Base-by-base conservation (phyloP, 1,140 invertebrate genomes). In the Rhopalosiphum maidis region DNA sequence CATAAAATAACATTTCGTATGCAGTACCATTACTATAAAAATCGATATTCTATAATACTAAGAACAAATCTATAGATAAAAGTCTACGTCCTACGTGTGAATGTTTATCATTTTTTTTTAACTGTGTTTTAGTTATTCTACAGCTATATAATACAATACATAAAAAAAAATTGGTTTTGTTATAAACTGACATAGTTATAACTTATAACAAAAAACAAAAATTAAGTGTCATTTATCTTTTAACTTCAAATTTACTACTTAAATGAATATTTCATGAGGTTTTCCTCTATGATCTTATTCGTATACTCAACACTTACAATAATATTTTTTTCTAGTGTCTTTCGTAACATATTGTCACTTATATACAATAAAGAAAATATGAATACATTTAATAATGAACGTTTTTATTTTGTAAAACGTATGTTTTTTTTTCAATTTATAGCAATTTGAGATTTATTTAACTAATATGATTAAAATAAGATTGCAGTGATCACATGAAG, bases 251-350 rank as follows among this genome's bases (percentile, higher is more conserved):
- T 68, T 41, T 43, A 48, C 23, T 68, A 22, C 37, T 41, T 8
- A 90, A 60, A 90, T 90, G 37, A 60, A 90, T 90, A 90, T 90
- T 90, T 90, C 88, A 90, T 90, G 43, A 41, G 48, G 54, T 90
- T 90, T 43, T 68, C 18, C 60, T 90, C 23, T 3, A 25, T 43
- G 18, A 60, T n/a, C 18, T 22, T 23, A 54, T 88, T 51, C n/a
- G 30, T 60, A 90, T 37, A 41, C 37, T 89, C 54, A 18, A 90
- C 51, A 30, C 18, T n/a, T 51, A 89, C 55, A 23, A 35, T 25
- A 54, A 89, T 25, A 89, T 37, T 54, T 55, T 89, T 89, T 37
- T 35, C 55, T 89, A 37, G 1, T 35, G 2, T 35, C 22, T 55
- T 37, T 54, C 11, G 7, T 30, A 37, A 35, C 35, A 23, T 37